Base-by-base conservation (phyloP, 2,888 invertebrate genomes). In the Napeogenes inachia region DNA sequence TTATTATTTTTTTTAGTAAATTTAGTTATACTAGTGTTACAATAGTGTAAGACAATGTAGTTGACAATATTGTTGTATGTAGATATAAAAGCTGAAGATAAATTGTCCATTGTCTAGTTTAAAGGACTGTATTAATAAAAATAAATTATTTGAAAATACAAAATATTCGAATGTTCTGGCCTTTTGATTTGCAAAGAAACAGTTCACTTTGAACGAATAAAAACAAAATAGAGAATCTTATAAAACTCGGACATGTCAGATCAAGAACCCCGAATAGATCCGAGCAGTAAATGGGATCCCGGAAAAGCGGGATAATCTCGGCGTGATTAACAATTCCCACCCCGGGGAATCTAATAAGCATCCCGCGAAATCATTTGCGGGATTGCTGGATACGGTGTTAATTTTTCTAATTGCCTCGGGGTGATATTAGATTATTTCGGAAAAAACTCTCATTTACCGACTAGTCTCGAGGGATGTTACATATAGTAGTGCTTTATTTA, bases 391-490 rank as follows among this genome's bases (percentile, higher is more conserved):
- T 64, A 68, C 70, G 73, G 76, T 77, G 81, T 79, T 83, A 82
- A 84, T 84, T 83, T 83, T 81, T 84, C 80, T 84, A 81, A 85
- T 84, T 80, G 80, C 79, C 71, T 58, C 66, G n/a, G 62, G 30
- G 65, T 67, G 66, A 69, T 69, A 69, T 71, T 71, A 69, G 71
- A 65, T 70, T 69, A 68, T 62, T 58, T 55, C 56, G 63, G 61
- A 56, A 60, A 53, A 59, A 21, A 46, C 59, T 65, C 57, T 65
- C 65, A 67, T 63, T 64, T 61, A 55, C 55, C 38, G 35, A n/a
- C 13, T 38, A 54, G 47, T 62, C 66, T 61, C 65, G 32, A 45
- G 61, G 66, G 68, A 50, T 53, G 32, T 65, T 60, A 67, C 56
- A 63, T 67, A 61, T 53, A 33, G 50, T 47, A 4, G 2, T 50